These are phyloP conservation scores for Oligia fasciuncula DNA, from an alignment of 2,888 invertebrate genomes.

Conservation along the genomic window DNA sequence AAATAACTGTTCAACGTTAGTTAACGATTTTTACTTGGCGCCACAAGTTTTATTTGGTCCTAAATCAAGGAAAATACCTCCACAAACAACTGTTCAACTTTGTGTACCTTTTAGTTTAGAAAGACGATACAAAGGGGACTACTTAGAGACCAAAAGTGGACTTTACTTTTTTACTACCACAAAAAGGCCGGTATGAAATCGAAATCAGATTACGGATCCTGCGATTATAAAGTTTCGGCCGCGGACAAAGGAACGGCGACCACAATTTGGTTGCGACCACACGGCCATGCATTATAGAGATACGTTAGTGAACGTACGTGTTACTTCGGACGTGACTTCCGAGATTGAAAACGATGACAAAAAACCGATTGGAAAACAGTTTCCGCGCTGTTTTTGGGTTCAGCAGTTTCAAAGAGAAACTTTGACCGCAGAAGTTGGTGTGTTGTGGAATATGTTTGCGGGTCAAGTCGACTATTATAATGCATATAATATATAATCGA, in stretches of 20 bases:
- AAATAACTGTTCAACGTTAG: conserved; percentile 56
- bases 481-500: background rate
- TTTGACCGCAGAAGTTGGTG: conserved; percentile 45
- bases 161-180: conserved; percentile 82
- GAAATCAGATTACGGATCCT: conserved; percentile 85
- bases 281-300: conserved; percentile 74
- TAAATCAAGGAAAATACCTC: conserved; percentile 70
- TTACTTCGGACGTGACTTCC: conserved; percentile 80
- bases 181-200: conserved; percentile 85
- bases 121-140: conserved; percentile 77
- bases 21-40: conserved; percentile 64
- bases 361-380: conserved; percentile 66
- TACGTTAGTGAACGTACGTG: conserved; percentile 73
- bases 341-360: conserved; percentile 66
- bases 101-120: conserved; percentile 73
- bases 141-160: conserved; percentile 76
- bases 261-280: conserved; percentile 77
- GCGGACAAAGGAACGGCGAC: conserved; percentile 75
- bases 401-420: conserved; percentile 56
- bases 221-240: conserved; percentile 85
- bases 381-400: conserved; percentile 64
- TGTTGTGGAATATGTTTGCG: conserved; percentile 26
- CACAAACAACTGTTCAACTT: conserved; percentile 75
- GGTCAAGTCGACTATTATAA: conserved; percentile 21
- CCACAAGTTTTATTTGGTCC: conserved; percentile 70